Percentiles rank a stretch among this genome's conserved stretches.
phyloP scores from a whole-genome alignment of 2,113 vertebrate genomes.

The Turnix velox region DNA sequence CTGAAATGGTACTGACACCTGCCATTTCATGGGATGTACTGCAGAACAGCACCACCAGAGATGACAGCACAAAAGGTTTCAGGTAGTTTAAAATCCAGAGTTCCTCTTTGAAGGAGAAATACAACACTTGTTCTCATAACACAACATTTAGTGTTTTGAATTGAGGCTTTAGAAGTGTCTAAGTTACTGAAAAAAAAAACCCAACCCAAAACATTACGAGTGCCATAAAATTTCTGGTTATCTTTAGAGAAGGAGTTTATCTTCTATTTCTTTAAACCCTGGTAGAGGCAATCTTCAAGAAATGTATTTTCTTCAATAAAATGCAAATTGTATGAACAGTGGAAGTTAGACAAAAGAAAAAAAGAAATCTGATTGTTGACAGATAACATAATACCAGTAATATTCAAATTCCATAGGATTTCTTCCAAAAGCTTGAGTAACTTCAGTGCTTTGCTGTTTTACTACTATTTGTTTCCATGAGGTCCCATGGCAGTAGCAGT shows the following conservation, averaged over 20 bases:
- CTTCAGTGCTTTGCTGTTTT: background rate
- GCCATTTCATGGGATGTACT: background rate
- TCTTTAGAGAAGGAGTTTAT: background rate
- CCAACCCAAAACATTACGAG: background rate
- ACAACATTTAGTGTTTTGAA: constrained; percentile 55
- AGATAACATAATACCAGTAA: background rate
- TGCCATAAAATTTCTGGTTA: background rate
- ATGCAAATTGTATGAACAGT: background rate
- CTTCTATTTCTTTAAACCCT: background rate
- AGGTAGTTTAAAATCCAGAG: background rate
- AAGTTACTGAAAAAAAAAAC: background rate
- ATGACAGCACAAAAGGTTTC: background rate
- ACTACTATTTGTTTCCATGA: background rate
- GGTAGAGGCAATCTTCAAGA: background rate
- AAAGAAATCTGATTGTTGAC: background rate
- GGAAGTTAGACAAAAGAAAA: background rate
- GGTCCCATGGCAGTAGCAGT: background rate
- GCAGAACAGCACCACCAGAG: background rate
- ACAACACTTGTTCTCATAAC: background rate
- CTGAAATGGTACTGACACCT: background rate
- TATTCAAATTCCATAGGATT: background rate
- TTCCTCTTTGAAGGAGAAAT: constrained; percentile 8
- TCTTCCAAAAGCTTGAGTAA: background rate
- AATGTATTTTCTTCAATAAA: background rate
- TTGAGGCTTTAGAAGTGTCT: background rate